A percentile compares a stretch with the other conserved stretches of the same genome.
phyloP scores from a whole-genome alignment of 2,888 invertebrate species.

The Lasioglossum vierecki region DNA sequence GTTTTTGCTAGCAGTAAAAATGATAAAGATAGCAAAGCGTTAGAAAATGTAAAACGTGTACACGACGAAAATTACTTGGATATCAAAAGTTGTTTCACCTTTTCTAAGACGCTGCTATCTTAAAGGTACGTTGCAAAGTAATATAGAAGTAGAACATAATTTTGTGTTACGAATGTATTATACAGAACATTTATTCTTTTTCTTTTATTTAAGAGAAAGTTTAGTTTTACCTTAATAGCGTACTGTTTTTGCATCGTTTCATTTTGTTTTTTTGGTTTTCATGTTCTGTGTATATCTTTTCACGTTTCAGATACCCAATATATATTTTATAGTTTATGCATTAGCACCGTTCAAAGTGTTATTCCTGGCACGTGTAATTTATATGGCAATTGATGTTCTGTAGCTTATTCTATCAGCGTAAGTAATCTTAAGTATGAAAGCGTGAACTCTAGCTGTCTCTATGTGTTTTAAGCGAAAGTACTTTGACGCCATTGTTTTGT shows the following conservation, averaged over 20 bases:
- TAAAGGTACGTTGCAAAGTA: conserved; percentile 46
- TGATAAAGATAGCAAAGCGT: conserved; percentile 37
- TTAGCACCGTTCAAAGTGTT: conserved; percentile 74
- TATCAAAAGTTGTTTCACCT: conserved; percentile 3
- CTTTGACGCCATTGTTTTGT: conserved; percentile 33
- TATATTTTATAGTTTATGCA: conserved; percentile 77
- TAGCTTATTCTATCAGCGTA: conserved; percentile 76
- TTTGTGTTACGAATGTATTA: conserved; percentile 30
- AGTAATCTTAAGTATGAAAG: conserved; percentile 72
- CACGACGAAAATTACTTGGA: neutral
- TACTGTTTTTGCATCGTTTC: conserved; percentile 59
- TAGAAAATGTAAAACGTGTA: conserved; percentile 2
- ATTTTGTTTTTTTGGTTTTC: conserved; percentile 59
- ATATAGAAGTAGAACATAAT: conserved; percentile 61
- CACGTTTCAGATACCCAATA: conserved; percentile 77
- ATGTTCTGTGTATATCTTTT: conserved; percentile 74
- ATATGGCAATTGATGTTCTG: conserved; percentile 75
- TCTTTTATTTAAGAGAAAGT: conserved; percentile 30
- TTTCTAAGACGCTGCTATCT: conserved; percentile 43
- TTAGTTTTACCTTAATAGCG: conserved; percentile 44
- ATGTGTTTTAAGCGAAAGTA: conserved; percentile 42
- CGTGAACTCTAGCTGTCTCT: conserved; percentile 46
- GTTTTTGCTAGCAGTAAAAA: conserved; percentile 12
- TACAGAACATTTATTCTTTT: conserved; percentile 36
- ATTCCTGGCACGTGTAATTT: conserved; percentile 78